These are phyloP conservation scores for Campylomormyrus tamandua DNA, from an alignment of 2,113 vertebrate genomes.

Conservation along the genomic window DNA sequence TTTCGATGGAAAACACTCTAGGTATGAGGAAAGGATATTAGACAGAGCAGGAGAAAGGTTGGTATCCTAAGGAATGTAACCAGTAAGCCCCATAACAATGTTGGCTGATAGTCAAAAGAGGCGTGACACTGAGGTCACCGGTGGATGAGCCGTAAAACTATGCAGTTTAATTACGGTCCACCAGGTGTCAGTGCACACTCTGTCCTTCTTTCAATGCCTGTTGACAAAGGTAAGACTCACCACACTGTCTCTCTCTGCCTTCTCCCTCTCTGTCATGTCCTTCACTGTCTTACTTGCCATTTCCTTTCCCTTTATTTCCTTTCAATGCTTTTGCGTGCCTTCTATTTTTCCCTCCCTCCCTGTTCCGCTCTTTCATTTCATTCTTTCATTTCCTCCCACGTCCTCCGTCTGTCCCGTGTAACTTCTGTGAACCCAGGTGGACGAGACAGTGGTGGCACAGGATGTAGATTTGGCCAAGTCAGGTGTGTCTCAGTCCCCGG, in stretches of 20 bases:
- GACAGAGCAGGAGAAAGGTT: neutral
- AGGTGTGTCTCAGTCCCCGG: slow-evolving; percentile 28
- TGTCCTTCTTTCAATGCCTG: slow-evolving; percentile 32
- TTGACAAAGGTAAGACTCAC: slow-evolving; percentile 59
- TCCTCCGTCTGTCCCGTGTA: neutral
- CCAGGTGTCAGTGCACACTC: slow-evolving; percentile 36
- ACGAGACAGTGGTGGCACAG: slow-evolving; percentile 39
- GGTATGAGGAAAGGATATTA: neutral
- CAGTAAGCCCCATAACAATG: neutral
- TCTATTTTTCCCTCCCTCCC: slow-evolving; percentile 12
- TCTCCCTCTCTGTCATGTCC: neutral
- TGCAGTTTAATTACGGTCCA: slow-evolving; percentile 1
- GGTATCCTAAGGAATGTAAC: neutral
- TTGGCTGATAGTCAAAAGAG: neutral
- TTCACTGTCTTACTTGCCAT: neutral
- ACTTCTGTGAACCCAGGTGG: slow-evolving; percentile 36
- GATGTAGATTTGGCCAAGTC: slow-evolving; percentile 48
- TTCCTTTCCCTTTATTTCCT: neutral
- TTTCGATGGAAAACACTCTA: neutral
- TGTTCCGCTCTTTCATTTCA: neutral
- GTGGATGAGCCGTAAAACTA: neutral
- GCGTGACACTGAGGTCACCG: neutral
- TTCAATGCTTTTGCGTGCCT: neutral
- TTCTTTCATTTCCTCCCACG: neutral
- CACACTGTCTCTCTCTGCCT: slow-evolving; percentile 24